Evolutionary conservation across 2,797 vertebrate genomes (phyloP).

Genomic region (Typhlichthys subterraneus): DNA sequence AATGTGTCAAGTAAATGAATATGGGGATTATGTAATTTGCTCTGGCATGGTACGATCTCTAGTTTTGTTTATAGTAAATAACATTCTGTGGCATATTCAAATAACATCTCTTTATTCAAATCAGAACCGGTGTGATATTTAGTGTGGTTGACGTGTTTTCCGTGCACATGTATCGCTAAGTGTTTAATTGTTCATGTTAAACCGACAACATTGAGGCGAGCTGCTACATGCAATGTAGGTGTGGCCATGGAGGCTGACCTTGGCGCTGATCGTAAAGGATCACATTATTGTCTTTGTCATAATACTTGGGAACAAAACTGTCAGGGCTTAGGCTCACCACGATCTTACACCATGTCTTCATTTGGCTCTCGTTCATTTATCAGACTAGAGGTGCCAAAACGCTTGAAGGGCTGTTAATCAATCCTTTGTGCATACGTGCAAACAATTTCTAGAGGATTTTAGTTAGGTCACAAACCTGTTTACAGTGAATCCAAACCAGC

Average conservation of each 20-base stretch:
- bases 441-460: background rate
- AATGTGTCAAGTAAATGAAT: no score
- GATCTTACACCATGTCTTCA: slow-evolving; percentile 20
- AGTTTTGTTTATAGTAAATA: no score
- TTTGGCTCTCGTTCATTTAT: slow-evolving; percentile 22
- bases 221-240: slow-evolving; percentile 42
- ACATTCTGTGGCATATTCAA: no score
- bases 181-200: slow-evolving; percentile 26
- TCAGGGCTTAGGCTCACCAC: slow-evolving; percentile 27
- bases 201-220: slow-evolving; percentile 38
- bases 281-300: slow-evolving; percentile 43
- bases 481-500: slow-evolving; percentile 15
- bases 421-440: background rate
- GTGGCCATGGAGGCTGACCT: slow-evolving; percentile 41
- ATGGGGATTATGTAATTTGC: no score
- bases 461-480: slow-evolving; percentile 2
- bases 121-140: background rate
- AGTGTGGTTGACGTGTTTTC: background rate
- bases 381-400: background rate
- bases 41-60: no score
- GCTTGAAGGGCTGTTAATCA: background rate
- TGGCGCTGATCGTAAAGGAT: slow-evolving; percentile 53
- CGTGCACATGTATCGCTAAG: no score
- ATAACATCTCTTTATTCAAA: background rate
- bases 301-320: slow-evolving; percentile 36